Evolutionary conservation across 2,888 invertebrate genomes (phyloP).

Genomic region (Drosophila greeni): DNA sequence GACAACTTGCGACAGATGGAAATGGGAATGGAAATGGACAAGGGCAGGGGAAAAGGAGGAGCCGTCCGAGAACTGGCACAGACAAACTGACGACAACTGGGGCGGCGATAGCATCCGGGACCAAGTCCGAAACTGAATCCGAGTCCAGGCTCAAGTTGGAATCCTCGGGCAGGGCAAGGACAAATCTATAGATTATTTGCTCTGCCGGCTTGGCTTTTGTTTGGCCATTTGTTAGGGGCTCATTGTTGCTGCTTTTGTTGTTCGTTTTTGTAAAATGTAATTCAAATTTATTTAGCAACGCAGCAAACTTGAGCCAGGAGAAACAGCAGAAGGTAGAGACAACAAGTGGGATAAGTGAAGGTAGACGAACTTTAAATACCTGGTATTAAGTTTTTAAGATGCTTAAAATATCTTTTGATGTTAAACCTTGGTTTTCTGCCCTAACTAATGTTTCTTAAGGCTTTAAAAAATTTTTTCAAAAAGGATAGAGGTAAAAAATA

Average conservation of each 20-base stretch:
- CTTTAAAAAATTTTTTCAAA: too few species aligned
- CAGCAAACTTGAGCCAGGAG: constrained; percentile 28
- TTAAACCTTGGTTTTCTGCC: too few species aligned
- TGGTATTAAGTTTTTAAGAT: too few species aligned
- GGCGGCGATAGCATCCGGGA: constrained; percentile 25
- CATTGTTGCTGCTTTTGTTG: constrained; percentile 23
- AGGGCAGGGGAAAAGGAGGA: background rate
- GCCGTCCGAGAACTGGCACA: constrained; percentile 3
- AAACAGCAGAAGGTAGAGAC: constrained; percentile 10
- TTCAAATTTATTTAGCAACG: constrained; percentile 67
- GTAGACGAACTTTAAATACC: constrained; percentile 3
- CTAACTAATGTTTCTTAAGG: too few species aligned
- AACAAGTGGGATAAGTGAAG: constrained; percentile 1
- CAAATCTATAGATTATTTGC: constrained; percentile 56
- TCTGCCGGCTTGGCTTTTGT: constrained; percentile 42
- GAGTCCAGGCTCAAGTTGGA: constrained; percentile 7
- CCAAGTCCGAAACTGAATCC: constrained; percentile 9
- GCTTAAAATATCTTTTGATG: too few species aligned
- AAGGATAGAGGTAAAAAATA: too few species aligned
- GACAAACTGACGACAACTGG: constrained; percentile 26
- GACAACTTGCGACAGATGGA: constrained; percentile 61
- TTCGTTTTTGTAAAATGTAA: constrained; percentile 51
- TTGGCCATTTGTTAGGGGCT: constrained; percentile 45
- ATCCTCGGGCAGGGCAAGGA: constrained; percentile 26
- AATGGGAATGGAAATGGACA: constrained; percentile 5